Evolutionary conservation across 2,888 invertebrate species (phyloP), one percentile per base, ranked within the genome.

Genomic region (Argyra leucocephala): DNA sequence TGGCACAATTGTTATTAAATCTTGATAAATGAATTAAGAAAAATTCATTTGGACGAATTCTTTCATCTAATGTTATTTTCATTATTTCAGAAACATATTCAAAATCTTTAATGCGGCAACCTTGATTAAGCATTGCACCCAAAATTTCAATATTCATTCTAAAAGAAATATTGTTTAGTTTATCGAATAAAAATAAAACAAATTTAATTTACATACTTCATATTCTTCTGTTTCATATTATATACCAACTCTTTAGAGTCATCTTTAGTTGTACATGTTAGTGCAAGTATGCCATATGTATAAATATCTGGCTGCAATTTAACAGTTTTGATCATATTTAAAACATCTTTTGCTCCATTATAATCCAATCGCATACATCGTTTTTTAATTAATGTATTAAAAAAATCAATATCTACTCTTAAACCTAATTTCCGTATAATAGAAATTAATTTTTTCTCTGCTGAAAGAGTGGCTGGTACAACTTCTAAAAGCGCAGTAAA

Each of bases 211-310:
- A 70, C 70, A 70, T 75, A 89, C 89, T 84, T 83, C 64, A 88
- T 83, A 66, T 85, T 83, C 67, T 85, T 82, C 62, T 82, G 81
- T 65, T 85, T 81, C 87, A 96, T 90, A 75, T 89, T 85, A 48
- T 81, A 76, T 0, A 95, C 74, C 10, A 96, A 81, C 70, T 85
- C 81, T 63, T 82, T 76, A 5, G 88, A 90, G 71, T 86, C 83
- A 36, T 83, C 81, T 70, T 83, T 82, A 6, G 82, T 86, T 67
- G 78, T 81, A 76, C 96, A 96, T 15, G 90, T 86, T 72, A 94
- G 78, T 0, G 96, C 89, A 67, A 96, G 78, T 1, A 90, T 87
- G 59, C 94, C 95, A 81, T 90, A 96, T 0, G 96, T 96, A 71
- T 91, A 83, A 70, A 93, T 83, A 77, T 94, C 86, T 0, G 88